Evolutionary conservation across 2,797 vertebrate genomes (phyloP), one percentile per base, ranked within the genome.

Genomic region (Otolemur crassicaudatus): DNA sequence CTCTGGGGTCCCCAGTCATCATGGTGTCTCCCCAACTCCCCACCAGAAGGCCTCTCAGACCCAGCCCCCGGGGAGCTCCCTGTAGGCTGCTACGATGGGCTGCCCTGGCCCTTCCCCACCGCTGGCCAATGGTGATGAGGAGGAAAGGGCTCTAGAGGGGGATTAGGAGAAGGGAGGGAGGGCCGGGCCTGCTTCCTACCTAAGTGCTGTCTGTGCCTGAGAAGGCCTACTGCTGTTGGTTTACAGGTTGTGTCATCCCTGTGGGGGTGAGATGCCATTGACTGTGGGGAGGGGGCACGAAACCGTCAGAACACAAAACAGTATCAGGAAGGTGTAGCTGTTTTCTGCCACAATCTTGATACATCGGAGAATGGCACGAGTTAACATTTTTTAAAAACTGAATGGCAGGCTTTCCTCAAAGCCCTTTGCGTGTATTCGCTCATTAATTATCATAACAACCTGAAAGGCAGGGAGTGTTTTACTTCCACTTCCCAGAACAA

Each of bases 291-390:
- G 22, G 85, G n/a, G 53, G 22, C 37, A 72, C 89, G 29, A 72
- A 84, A 49, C 81, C 37, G 3, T 17, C 22, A 93, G 53, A 29
- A 56, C 17, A 73, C 16, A 40, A 76, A 95, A 31, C 34, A n/a
- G 12, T 31, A 86, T n/a, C 37, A 82, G 13, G 23, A 63, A 84
- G 65, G 17, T 61, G 16, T 60, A 60, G 65, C 9, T 77, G 34
- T 60, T 46, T n/a, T 75, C 81, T 96, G 37, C 76, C 56, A 12
- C 29, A 40, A 65, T 72, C 61, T 60, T 73, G 76, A 67, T 93
- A 80, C 89, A 25, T 79, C 46, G 20, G n/a, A 86, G 65, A 83
- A 43, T 60, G 83, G 46, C 56, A 58, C 19, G 34, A 43, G 60
- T 29, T 23, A 84, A 34, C 22, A 43, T 63, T 31, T 70, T 61